These are phyloP conservation scores for Plagodis dolabraria DNA, from an alignment of 2,888 invertebrate genomes.

Conservation along the genomic window DNA sequence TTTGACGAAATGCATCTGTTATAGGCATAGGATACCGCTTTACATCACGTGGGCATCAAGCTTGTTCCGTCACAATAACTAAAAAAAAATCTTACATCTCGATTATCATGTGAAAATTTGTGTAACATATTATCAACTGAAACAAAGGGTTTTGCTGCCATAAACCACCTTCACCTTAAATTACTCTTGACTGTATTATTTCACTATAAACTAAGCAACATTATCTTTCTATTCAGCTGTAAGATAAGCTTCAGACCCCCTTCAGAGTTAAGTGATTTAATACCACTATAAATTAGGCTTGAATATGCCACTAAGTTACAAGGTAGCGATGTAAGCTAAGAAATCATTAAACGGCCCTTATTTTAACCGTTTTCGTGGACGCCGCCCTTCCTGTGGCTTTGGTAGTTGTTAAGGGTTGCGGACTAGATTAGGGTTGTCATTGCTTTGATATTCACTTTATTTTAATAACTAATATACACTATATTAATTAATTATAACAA, in stretches of 20 bases:
- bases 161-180: neutral
- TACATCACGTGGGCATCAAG: no score
- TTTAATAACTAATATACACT: neutral
- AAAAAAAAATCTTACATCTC: no score
- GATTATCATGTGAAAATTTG: no score
- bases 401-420: neutral
- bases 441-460: neutral
- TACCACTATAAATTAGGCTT: conserved; percentile 31
- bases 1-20: no score
- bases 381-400: conserved; percentile 4
- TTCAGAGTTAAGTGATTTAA: conserved; percentile 35
- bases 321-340: conserved; percentile 27
- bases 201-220: conserved; percentile 8
- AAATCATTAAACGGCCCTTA: conserved; percentile 34
- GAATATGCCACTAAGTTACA: conserved; percentile 30
- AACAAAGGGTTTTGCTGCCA: no score
- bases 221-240: conserved; percentile 17
- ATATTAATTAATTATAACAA: no score
- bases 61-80: no score
- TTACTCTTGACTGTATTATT: neutral
- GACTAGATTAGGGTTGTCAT: conserved; percentile 5
- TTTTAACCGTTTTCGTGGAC: conserved; percentile 24
- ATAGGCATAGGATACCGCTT: no score
- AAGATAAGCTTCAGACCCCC: conserved; percentile 17
- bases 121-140: no score